A percentile compares a stretch with the other conserved stretches of the same genome.
These are phyloP conservation scores for Cerceris rybyensis DNA, from an alignment of 2,888 invertebrate species.

Conservation along the genomic window DNA sequence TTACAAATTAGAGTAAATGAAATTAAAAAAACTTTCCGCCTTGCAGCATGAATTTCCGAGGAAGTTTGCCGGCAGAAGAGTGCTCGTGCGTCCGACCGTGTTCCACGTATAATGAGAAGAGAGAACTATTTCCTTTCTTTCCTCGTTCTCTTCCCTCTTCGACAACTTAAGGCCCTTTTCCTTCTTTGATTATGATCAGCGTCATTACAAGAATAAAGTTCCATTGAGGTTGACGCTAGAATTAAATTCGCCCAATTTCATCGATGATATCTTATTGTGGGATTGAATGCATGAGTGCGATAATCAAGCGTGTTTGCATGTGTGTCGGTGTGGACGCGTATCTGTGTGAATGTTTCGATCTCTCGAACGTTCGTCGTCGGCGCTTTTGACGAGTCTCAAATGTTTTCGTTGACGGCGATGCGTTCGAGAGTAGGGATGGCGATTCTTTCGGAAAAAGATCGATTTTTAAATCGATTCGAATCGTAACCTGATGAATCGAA, in stretches of 20 bases:
- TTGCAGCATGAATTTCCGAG: constrained; percentile 71
- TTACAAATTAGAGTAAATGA: constrained; percentile 80
- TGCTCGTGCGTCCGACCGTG: constrained; percentile 76
- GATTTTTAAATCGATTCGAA: no score
- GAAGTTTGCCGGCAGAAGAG: constrained; percentile 69
- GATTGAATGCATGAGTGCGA: no score
- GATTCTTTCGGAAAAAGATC: no score
- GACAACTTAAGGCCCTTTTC: constrained; percentile 35
- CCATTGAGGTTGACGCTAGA: constrained; percentile 23
- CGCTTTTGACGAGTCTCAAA: no score
- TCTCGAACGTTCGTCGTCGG: no score
- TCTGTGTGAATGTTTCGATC: no score
- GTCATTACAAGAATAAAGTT: constrained; percentile 1
- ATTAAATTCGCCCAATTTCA: constrained; percentile 15
- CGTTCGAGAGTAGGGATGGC: no score
- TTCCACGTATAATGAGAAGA: constrained; percentile 77
- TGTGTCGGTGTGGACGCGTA: no score
- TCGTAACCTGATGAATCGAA: no score
- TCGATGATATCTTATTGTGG: background rate
- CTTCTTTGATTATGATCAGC: constrained; percentile 1
- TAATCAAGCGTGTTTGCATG: no score
- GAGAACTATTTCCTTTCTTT: constrained; percentile 61
- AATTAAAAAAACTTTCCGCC: constrained; percentile 78
- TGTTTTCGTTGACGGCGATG: no score
- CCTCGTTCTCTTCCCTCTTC: constrained; percentile 13